A percentile compares a stretch with the other conserved stretches of the same genome.
Conservation (phyloP, 2,797 vertebrate genomes). For the Spinibarbus caldwelli region DNA sequence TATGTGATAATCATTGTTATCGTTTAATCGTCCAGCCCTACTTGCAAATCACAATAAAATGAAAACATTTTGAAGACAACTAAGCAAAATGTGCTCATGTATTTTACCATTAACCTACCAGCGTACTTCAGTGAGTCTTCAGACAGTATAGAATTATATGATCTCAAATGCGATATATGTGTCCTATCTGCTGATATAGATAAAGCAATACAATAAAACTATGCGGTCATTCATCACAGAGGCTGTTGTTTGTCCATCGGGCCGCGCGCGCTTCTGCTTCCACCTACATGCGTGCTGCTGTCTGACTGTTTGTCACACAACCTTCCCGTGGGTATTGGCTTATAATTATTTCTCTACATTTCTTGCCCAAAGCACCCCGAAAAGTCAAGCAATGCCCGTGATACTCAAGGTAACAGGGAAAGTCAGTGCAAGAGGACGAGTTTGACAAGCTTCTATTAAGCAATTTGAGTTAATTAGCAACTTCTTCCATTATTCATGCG, state of each 20-base stretch:
- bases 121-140: too few relatives aligned
- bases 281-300: neutral
- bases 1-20: too few relatives aligned
- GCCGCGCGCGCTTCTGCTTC: neutral
- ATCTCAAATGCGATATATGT: neutral
- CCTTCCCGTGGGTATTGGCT: slow-evolving; percentile 22
- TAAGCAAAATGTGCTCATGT: too few relatives aligned
- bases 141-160: neutral
- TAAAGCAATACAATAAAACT: neutral
- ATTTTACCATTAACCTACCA: too few relatives aligned
- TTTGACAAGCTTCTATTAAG: slow-evolving; percentile 34
- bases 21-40: too few relatives aligned
- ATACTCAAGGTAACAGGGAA: slow-evolving; percentile 35
- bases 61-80: too few relatives aligned
- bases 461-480: slow-evolving; percentile 44
- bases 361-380: slow-evolving; percentile 18
- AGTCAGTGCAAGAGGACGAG: slow-evolving; percentile 13
- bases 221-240: neutral
- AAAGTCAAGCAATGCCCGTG: neutral
- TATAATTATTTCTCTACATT: slow-evolving; percentile 34
- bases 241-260: neutral
- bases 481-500: slow-evolving; percentile 42
- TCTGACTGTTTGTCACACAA: slow-evolving; percentile 26
- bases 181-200: neutral
- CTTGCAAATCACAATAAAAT: too few relatives aligned